phyloP scores from a whole-genome alignment of 2,113 vertebrate genomes.

The Redunca redunca region DNA sequence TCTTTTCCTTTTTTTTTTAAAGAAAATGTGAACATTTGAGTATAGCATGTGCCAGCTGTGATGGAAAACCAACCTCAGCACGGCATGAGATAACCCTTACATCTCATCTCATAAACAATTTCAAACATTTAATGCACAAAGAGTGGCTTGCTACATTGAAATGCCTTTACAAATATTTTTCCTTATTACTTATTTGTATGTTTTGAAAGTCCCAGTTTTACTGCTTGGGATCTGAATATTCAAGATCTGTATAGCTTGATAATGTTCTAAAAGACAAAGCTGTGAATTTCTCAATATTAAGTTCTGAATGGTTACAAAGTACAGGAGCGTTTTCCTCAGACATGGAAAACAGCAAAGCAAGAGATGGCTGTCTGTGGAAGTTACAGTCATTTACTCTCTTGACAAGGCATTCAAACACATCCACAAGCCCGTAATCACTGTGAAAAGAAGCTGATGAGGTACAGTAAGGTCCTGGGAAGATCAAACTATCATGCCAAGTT shows the following conservation, averaged over 20 bases:
- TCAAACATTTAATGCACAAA: neutral
- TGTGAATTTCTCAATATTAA: neutral
- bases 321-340: neutral
- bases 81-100: neutral
- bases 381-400: neutral
- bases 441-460: neutral
- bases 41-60: neutral
- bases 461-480: neutral
- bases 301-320: slow-evolving; percentile 1
- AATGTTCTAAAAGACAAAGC: neutral
- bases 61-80: slow-evolving; percentile 18
- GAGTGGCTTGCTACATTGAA: neutral
- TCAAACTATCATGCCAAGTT: neutral
- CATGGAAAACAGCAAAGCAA: neutral
- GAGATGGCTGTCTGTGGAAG: neutral
- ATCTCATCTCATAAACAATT: slow-evolving; percentile 8
- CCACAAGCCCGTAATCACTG: neutral
- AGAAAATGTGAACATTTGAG: neutral
- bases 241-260: neutral
- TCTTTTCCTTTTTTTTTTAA: neutral
- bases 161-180: neutral
- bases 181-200: neutral
- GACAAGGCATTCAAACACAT: neutral
- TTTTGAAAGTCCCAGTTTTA: slow-evolving; percentile 22
- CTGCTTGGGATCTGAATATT: neutral